Conservation (phyloP, 2,888 invertebrate genomes). For the Rhamphomyia laevipes region DNA sequence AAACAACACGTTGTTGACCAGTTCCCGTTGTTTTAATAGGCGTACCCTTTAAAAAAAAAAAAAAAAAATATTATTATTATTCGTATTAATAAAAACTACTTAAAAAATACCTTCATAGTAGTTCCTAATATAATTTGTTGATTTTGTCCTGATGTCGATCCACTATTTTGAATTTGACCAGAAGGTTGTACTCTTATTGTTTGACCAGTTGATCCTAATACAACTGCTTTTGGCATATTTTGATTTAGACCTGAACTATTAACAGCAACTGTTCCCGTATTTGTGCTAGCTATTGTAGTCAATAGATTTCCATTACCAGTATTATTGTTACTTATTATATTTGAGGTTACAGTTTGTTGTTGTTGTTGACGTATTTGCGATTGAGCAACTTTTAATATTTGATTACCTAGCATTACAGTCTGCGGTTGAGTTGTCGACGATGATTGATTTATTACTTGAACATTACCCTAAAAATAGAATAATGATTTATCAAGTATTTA, state of each 20-base stretch:
- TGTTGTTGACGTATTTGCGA: constrained; percentile 17
- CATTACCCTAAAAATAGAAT: constrained; percentile 15
- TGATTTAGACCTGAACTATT: constrained; percentile 15
- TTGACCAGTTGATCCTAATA: constrained; percentile 29
- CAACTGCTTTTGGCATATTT: constrained; percentile 25
- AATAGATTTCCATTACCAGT: constrained; percentile 10
- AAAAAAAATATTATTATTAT: not conserved
- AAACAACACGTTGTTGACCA: constrained; percentile 38
- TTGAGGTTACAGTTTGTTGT: constrained; percentile 11
- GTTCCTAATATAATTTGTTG: constrained; percentile 8
- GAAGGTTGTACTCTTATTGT: constrained; percentile 27
- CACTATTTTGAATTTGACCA: constrained; percentile 10
- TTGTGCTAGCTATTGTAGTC: constrained; percentile 17
- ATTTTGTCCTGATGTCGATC: constrained; percentile 6
- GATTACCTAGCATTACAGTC: constrained; percentile 37
- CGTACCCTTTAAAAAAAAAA: constrained; percentile 16
- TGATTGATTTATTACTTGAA: constrained; percentile 18
- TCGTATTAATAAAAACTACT: not conserved
- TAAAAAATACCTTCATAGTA: constrained; percentile 2
- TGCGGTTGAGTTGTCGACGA: constrained; percentile 23
- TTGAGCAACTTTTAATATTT: constrained; percentile 30
- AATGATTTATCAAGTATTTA: too few species aligned
- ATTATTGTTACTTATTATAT: constrained; percentile 2
- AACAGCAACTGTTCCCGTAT: constrained; percentile 18
- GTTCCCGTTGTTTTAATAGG: constrained; percentile 21